Evolutionary conservation across 2,888 invertebrate species (phyloP).

Genomic region (Cremastinae sp.): DNA sequence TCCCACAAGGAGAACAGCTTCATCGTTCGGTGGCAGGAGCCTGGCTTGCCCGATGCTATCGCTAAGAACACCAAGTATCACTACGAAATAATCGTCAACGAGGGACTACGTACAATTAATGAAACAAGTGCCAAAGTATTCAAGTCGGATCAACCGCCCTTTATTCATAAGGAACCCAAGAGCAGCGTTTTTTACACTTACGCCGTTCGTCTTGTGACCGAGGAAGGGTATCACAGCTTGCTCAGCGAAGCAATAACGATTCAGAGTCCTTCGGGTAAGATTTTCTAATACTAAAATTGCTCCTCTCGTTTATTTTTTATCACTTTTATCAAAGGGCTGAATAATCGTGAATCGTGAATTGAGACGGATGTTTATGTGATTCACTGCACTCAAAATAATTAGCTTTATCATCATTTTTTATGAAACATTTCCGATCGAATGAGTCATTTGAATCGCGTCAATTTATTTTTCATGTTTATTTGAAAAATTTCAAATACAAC

Average conservation of each 20-base stretch:
- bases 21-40: constrained; percentile 86
- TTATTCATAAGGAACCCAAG: constrained; percentile 82
- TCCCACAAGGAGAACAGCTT: constrained; percentile 84
- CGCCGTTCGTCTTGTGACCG: constrained; percentile 84
- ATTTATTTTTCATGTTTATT: no score
- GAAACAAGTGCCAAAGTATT: constrained; percentile 80
- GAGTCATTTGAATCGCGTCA: no score
- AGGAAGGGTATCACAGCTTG: constrained; percentile 84
- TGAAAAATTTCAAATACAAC: no score
- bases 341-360: constrained; percentile 1
- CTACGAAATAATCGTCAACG: constrained; percentile 86
- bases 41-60: constrained; percentile 75
- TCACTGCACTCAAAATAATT: constrained; percentile 60
- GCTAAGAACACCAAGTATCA: constrained; percentile 78
- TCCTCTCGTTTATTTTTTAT: constrained; percentile 2
- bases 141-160: constrained; percentile 82
- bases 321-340: constrained; percentile 14
- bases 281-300: not conserved
- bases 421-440: no score
- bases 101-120: constrained; percentile 81
- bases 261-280: constrained; percentile 75
- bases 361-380: constrained; percentile 6
- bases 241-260: constrained; percentile 83
- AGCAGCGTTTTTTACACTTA: constrained; percentile 83
- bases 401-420: no score